Conservation (phyloP, 2,888 invertebrate genomes). For the Caenorhabditis sp. region DNA sequence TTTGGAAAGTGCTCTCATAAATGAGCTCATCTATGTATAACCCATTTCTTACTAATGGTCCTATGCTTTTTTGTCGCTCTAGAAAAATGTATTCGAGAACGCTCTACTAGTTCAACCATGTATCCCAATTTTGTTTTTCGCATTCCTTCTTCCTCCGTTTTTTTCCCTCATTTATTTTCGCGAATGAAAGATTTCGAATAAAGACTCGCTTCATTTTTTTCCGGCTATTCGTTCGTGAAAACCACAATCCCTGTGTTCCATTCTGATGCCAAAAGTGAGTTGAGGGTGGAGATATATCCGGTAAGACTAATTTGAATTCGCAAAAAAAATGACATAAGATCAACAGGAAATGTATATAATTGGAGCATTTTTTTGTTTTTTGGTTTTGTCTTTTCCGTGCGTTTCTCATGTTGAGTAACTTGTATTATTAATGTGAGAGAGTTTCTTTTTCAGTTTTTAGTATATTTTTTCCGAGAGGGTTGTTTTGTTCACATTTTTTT, state of each 20-base stretch:
- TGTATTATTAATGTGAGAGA: too few species aligned
- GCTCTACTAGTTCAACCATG: background rate
- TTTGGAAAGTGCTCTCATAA: too few species aligned
- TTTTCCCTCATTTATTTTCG: background rate
- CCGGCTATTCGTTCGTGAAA: too few species aligned
- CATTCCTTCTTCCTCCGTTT: background rate
- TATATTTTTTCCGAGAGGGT: too few species aligned
- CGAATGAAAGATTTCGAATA: constrained; percentile 4
- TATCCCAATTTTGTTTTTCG: background rate
- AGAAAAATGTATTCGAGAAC: background rate
- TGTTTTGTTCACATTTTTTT: too few species aligned
- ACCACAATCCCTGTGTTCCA: too few species aligned
- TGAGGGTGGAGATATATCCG: background rate
- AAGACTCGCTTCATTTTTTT: constrained; percentile 4
- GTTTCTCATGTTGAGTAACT: too few species aligned
- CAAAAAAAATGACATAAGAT: background rate
- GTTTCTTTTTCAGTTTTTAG: background rate
- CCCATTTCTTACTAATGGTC: too few species aligned
- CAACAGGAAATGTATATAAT: background rate
- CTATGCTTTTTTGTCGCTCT: too few species aligned
- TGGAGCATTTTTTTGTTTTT: background rate
- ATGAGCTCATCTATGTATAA: too few species aligned
- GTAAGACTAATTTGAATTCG: background rate
- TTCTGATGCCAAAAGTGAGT: background rate
- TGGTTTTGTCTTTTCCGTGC: background rate